Evolutionary conservation across 1,140 invertebrate genomes (phyloP).

Genomic region (Dreissena polymorpha): DNA sequence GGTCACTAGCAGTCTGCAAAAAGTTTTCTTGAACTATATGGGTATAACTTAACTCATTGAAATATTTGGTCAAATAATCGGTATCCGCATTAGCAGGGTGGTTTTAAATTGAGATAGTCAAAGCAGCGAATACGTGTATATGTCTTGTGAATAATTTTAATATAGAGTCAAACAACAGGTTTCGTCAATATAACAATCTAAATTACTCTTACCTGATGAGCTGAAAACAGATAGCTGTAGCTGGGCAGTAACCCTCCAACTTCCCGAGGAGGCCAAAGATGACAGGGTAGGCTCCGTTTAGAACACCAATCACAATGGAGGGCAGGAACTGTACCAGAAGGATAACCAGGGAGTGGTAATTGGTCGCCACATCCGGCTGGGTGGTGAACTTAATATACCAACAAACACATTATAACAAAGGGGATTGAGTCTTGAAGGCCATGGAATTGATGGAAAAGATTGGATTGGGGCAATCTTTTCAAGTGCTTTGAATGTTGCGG

Average conservation of each 20-base stretch:
- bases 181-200: neutral
- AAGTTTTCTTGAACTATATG: too few species aligned
- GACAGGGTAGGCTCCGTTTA: constrained; percentile 86
- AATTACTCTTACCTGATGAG: constrained; percentile 29
- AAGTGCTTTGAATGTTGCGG: too few species aligned
- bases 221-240: constrained; percentile 36
- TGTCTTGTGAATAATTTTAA: neutral
- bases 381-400: constrained; percentile 45
- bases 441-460: too few species aligned
- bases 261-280: constrained; percentile 44
- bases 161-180: neutral
- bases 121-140: neutral
- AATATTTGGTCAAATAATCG: too few species aligned
- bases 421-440: too few species aligned
- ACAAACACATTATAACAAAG: neutral
- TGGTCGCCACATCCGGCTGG: neutral
- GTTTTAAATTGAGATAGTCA: neutral
- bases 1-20: too few species aligned
- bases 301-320: constrained; percentile 86
- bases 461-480: too few species aligned
- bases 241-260: constrained; percentile 43
- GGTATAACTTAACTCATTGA: too few species aligned
- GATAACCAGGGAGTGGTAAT: constrained; percentile 37
- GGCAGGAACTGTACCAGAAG: constrained; percentile 87
- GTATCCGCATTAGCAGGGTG: neutral